A percentile compares a stretch with the other conserved stretches of the same genome.
These are phyloP conservation scores for Silurus asotus DNA, from an alignment of 2,113 vertebrate species.

Conservation along the genomic window DNA sequence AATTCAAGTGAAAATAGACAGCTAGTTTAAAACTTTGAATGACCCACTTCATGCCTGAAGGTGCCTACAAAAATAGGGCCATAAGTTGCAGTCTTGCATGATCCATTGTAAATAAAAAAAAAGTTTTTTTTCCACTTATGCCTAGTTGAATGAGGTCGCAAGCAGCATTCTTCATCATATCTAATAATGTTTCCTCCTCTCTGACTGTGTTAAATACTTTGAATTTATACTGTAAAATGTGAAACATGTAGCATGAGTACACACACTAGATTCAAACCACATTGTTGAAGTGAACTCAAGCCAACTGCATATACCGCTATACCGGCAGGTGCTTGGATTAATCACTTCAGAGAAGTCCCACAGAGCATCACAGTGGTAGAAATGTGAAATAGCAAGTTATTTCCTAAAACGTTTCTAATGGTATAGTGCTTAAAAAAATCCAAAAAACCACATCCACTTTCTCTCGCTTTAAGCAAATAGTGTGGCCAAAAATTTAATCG, in stretches of 20 bases:
- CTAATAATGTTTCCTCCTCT: neutral
- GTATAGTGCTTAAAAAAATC: neutral
- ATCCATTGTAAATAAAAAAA: too few species aligned
- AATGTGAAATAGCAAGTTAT: constrained; percentile 9
- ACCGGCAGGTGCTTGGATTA: constrained; percentile 14
- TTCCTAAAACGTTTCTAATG: constrained; percentile 7
- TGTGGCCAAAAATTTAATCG: constrained; percentile 21
- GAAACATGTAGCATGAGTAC: neutral
- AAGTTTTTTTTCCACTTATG: neutral
- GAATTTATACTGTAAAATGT: neutral
- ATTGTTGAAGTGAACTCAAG: neutral
- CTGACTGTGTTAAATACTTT: neutral
- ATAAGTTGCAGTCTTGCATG: constrained; percentile 59
- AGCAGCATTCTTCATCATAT: neutral
- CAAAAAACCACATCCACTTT: neutral
- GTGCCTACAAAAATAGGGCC: constrained; percentile 64
- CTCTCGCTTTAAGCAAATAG: neutral
- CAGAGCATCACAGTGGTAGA: neutral
- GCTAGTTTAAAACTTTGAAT: constrained; percentile 57
- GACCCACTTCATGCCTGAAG: constrained; percentile 64
- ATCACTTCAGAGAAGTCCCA: constrained; percentile 16
- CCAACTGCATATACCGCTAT: neutral
- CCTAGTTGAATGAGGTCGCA: neutral
- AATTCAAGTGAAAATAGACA: constrained; percentile 64
- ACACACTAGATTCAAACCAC: neutral